phyloP scores from a whole-genome alignment of 2,888 invertebrate genomes.

The Amphipyra tragopoginis region DNA sequence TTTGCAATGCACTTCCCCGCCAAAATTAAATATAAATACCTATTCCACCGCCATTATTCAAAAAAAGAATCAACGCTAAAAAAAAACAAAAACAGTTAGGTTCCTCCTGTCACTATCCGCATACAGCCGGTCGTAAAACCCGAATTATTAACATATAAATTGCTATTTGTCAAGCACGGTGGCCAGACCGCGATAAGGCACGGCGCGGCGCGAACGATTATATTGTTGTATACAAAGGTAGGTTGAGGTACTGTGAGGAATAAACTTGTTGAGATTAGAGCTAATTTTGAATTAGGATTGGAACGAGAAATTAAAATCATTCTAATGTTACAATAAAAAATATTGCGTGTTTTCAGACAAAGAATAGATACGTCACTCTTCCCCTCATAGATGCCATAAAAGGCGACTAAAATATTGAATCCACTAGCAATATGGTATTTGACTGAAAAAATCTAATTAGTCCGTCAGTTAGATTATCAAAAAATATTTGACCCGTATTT shows the following conservation, averaged over 20 bases:
- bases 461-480: no score
- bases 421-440: no score
- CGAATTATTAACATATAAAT: conserved; percentile 78
- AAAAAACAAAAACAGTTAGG: conserved; percentile 25
- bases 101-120: conserved; percentile 51
- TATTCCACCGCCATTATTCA: conserved; percentile 17
- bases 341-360: no score
- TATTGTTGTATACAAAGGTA: conserved; percentile 47
- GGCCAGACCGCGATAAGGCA: conserved; percentile 63
- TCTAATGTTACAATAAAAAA: no score
- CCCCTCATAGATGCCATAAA: no score
- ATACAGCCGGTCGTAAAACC: conserved; percentile 58
- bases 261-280: conserved; percentile 42
- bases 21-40: no score
- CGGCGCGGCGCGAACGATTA: conserved; percentile 56
- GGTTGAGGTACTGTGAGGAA: conserved; percentile 36
- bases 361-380: no score
- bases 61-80: conserved; percentile 29
- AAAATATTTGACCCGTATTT: no score
- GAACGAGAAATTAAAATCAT: not conserved
- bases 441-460: no score
- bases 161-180: conserved; percentile 68
- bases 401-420: no score
- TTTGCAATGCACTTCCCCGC: no score
- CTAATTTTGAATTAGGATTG: not conserved